Base-by-base conservation (phyloP, 2,797 vertebrate species). In the Nyctibius grandis region DNA sequence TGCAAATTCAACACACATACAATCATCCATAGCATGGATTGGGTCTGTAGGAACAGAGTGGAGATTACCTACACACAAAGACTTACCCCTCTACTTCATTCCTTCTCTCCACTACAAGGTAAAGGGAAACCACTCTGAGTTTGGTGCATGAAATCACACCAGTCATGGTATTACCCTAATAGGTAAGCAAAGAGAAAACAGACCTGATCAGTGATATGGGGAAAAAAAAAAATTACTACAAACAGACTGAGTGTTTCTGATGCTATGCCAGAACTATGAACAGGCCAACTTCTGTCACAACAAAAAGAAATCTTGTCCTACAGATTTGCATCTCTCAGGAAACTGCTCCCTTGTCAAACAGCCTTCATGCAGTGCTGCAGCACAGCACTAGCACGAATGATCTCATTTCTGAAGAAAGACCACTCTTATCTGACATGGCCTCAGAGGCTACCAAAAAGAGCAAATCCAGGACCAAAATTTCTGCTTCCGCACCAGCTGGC, bases 171-270 rank as follows among this genome's bases (percentile, higher is more conserved):
- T 23, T 56, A 74, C 11, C 11, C 40, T 29, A 26, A 31, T 0
- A 59, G 31, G 50, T 60, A 88, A 44, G 34, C 15, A 83, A 59
- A 45, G 20, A 67, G 15, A 82, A 79, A 65, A 59, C 34, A 31
- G 11, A 85, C 44, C 9, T 4, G 3, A 80, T 42, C n/a, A 63
- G 45, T 9, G 10, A 45, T 16, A 82, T 0, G 0, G 15, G 4
- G 1, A 4, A 3, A 8, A 47, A 3, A 8, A 47, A 42, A 33
- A 20, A 23, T 4, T 48, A 16, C 36, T 38, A 57, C 64, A 50
- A 34, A 56, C 59, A 83, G 36, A 63, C 11, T 16, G 36, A 74
- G 29, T 21, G 75, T 36, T 89, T 91, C 42, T 88, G 78, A 75
- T 54, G 20, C 19, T 48, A 14, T 28, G 28, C 48, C 84, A 83